These are phyloP conservation scores for Lacanobia oleracea DNA, from an alignment of 2,888 invertebrate genomes.

Conservation along the genomic window DNA sequence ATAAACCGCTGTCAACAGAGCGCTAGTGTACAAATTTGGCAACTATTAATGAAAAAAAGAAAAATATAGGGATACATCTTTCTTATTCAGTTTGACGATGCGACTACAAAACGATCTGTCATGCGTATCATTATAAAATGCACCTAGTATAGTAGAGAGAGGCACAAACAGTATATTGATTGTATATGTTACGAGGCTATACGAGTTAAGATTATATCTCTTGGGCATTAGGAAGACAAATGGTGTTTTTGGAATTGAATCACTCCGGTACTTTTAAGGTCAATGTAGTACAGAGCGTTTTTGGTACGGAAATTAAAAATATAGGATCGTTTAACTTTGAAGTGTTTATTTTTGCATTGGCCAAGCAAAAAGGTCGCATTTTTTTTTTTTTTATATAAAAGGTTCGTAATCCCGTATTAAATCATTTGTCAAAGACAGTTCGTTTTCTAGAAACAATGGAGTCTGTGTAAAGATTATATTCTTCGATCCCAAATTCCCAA, in stretches of 20 bases:
- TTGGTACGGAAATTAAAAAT: slow-evolving; percentile 13
- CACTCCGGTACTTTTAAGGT: slow-evolving; percentile 18
- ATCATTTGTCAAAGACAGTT: too few relatives aligned
- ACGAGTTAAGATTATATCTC: slow-evolving; percentile 64
- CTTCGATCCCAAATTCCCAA: too few relatives aligned
- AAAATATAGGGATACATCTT: too few relatives aligned
- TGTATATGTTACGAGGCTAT: slow-evolving; percentile 69
- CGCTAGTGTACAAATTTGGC: too few relatives aligned
- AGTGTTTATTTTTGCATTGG: not conserved
- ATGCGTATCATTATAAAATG: slow-evolving; percentile 20
- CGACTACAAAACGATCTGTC: slow-evolving; percentile 4
- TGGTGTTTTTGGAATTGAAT: slow-evolving; percentile 62
- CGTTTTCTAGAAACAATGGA: too few relatives aligned
- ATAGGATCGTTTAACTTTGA: not conserved
- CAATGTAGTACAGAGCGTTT: slow-evolving; percentile 5
- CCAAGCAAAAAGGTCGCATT: too few relatives aligned
- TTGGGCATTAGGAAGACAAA: slow-evolving; percentile 64
- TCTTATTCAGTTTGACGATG: too few relatives aligned
- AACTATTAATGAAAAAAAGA: too few relatives aligned
- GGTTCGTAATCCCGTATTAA: too few relatives aligned
- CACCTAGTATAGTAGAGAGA: slow-evolving; percentile 54
- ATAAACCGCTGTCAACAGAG: too few relatives aligned
- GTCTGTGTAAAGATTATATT: too few relatives aligned
- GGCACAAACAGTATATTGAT: slow-evolving; percentile 64
- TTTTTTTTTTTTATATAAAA: too few relatives aligned